Conservation (phyloP, 2,113 vertebrate genomes). For the Actenoides hombroni region DNA sequence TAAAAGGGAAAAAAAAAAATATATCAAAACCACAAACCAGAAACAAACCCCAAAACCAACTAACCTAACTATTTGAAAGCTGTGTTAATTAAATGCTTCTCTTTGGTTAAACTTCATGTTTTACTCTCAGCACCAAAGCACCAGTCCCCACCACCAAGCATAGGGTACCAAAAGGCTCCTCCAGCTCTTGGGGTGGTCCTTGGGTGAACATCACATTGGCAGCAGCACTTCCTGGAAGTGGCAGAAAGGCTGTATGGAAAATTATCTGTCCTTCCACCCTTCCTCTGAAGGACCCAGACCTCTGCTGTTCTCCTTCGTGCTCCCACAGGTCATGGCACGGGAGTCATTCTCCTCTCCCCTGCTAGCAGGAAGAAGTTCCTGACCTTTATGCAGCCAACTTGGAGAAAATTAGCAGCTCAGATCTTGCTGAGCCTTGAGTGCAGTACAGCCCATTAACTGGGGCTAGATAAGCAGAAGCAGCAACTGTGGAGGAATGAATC, state of each 20-base stretch:
- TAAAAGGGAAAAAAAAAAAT: too few relatives aligned
- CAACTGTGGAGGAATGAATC: background rate
- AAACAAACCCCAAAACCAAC: too few relatives aligned
- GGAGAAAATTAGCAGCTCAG: background rate
- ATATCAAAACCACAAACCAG: too few relatives aligned
- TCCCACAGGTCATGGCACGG: background rate
- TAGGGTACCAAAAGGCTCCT: background rate
- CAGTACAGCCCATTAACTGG: rapidly evolving
- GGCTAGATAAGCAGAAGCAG: background rate
- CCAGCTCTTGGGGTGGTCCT: rapidly evolving
- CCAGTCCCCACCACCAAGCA: background rate
- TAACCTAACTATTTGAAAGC: background rate
- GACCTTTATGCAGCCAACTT: background rate
- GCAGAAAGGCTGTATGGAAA: background rate
- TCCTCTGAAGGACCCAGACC: rapidly evolving
- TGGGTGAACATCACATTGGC: rapidly evolving
- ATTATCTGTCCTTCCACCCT: background rate
- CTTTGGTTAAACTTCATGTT: rapidly evolving
- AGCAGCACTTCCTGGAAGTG: background rate
- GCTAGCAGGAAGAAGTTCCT: background rate
- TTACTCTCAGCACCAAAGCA: background rate
- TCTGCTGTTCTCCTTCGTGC: background rate
- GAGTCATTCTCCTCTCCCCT: background rate
- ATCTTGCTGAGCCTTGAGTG: background rate
- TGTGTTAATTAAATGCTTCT: too few relatives aligned